Conservation (phyloP, 2,888 invertebrate species). For the Athalia rosae region DNA sequence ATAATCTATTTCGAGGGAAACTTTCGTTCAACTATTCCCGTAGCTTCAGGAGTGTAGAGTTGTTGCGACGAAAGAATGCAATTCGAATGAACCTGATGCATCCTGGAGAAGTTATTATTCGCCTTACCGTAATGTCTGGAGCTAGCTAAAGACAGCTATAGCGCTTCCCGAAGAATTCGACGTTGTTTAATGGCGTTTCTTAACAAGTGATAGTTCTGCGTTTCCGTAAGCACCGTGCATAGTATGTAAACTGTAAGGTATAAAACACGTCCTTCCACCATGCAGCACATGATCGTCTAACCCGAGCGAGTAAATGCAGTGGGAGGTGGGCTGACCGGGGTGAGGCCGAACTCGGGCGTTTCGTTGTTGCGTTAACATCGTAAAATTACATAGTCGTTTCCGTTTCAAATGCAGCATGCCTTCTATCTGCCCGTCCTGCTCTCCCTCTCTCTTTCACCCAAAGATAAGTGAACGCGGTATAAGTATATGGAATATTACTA, state of each 20-base stretch:
- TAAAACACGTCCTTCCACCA: background rate
- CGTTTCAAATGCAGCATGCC: slow-evolving; percentile 26
- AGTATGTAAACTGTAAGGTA: background rate
- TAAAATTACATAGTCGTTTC: slow-evolving; percentile 32
- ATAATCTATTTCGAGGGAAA: slow-evolving; percentile 22
- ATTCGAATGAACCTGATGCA: slow-evolving; percentile 17
- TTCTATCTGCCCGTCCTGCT: background rate
- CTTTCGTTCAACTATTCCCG: background rate
- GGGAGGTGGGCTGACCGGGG: slow-evolving; percentile 25
- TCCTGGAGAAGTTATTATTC: background rate
- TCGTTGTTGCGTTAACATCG: slow-evolving; percentile 36
- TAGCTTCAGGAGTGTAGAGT: background rate
- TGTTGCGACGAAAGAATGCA: background rate
- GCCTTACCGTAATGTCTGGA: background rate
- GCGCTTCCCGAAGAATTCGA: slow-evolving; percentile 31
- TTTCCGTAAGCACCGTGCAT: slow-evolving; percentile 5
- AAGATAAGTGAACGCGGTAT: slow-evolving; percentile 32
- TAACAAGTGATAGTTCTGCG: slow-evolving; percentile 5
- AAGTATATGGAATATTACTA: slow-evolving; percentile 24
- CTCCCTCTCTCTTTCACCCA: slow-evolving; percentile 11
- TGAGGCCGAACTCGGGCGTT: slow-evolving; percentile 22
- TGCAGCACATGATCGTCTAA: background rate
- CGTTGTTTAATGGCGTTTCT: slow-evolving; percentile 32
- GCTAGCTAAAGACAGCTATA: slow-evolving; percentile 11
- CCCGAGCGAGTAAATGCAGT: slow-evolving; percentile 16